Percentiles rank a stretch among this genome's conserved stretches.
Evolutionary conservation across 2,113 vertebrate genomes (phyloP).

Genomic region (Actinemys pallida): DNA sequence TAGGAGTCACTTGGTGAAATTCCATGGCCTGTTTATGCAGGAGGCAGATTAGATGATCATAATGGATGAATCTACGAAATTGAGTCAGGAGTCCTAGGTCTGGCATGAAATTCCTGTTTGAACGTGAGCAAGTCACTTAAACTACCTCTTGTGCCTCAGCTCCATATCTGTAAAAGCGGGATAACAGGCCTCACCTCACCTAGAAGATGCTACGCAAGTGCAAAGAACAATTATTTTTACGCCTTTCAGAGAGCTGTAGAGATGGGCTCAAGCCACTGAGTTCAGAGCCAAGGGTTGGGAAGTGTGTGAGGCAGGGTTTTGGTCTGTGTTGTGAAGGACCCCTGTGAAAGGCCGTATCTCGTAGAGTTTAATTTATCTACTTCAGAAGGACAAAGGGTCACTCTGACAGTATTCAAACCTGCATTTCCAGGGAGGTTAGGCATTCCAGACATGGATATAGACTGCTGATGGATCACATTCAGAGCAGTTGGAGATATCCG

Average conservation of each 20-base stretch:
- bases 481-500: not conserved
- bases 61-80: not conserved
- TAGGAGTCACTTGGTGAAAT: not conserved
- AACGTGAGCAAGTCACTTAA: fast-evolving
- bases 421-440: not conserved
- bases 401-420: not conserved
- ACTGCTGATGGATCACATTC: not conserved
- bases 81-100: not conserved
- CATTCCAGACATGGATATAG: not conserved
- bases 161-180: fast-evolving
- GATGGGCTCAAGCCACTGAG: not conserved
- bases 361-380: not conserved
- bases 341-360: not conserved
- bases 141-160: not conserved
- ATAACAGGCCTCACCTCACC: not conserved
- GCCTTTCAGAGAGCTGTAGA: not conserved
- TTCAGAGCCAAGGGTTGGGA: not conserved
- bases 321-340: not conserved
- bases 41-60: not conserved
- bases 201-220: not conserved
- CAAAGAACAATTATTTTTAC: not conserved
- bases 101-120: not conserved
- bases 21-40: not conserved
- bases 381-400: not conserved
- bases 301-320: not conserved